Evolutionary conservation across 92 coral and sea anemone species (phyloP), one percentile per base, ranked within the genome.

Genomic region (Actinostola sp.): DNA sequence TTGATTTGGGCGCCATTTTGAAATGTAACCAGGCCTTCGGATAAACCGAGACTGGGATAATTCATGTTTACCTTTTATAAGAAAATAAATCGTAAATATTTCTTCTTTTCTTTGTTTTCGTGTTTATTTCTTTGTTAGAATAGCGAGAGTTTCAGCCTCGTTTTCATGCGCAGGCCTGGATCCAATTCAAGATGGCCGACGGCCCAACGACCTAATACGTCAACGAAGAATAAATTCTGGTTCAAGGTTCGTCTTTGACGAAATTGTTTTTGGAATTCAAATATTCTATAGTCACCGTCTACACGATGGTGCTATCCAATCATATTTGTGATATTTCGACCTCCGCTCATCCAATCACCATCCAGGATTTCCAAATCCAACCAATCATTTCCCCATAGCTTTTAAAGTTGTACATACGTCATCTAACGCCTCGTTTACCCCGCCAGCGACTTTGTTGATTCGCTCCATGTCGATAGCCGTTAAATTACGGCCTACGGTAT

Each of bases 391-490:
- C 33, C 84, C 80, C 64, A 84, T 74, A 9, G 93, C 82, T 63
- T 66, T 79, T 20, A 91, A 61, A 1, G 92, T 79, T 51, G 55
- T 56, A 33, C 88, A 80, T 17, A 91, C 85, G 26, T 75, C 82
- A 36, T 84, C 93, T 64, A 91, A 58, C 19, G 82, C 86, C 67
- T 83, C 84, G 8, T 75, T 45, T 39, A 91, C 71, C 15, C 88
- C 79, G 50, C 82, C 61, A 30, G 84, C 85, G 36, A 77, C 93
- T 60, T 91, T 91, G 24, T 88, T 88, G 44, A 91, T 84, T 38
- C 86, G 55, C 48, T 91, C 93, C 80, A 91, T 64, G 53, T 91
- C 97, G 27, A 82, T 75, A 3, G 88, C 79, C 7, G 92, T 83
- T 34, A 84, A 86, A 64, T 76, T 88, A 16, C 72, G 59, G 21